Conservation (phyloP, 2,797 vertebrate genomes). For the Peromyscus eremicus region DNA sequence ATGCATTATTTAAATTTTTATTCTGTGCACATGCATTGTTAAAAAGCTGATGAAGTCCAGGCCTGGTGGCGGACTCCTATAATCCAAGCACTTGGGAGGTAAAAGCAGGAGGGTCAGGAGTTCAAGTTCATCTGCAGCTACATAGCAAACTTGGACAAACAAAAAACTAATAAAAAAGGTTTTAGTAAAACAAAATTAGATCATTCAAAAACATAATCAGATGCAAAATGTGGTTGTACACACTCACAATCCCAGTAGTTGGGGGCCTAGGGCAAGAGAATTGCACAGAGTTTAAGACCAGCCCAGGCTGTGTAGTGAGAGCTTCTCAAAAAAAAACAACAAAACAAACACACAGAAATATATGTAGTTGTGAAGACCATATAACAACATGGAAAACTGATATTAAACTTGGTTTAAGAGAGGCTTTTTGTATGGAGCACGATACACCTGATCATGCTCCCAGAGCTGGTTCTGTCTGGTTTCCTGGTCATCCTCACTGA, state of each 20-base stretch:
- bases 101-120: not conserved
- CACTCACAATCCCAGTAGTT: not conserved
- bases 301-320: not conserved
- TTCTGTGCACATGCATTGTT: not conserved
- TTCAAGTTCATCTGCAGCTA: not conserved
- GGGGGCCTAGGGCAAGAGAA: not conserved
- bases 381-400: conserved; percentile 9
- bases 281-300: not conserved
- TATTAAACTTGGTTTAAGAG: conserved; percentile 40
- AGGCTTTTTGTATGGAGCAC: not conserved
- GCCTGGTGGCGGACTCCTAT: not conserved
- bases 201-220: conserved; percentile 40
- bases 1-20: conserved; percentile 7
- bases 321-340: not conserved
- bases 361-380: conserved; percentile 19
- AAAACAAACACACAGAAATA: not conserved
- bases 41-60: not conserved
- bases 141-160: not conserved
- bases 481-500: conserved; percentile 28
- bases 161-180: not conserved
- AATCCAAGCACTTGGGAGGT: not conserved
- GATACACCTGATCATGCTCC: not conserved
- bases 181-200: conserved; percentile 64
- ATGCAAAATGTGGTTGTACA: not conserved
- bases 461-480: not conserved